Conservation (phyloP, 2,797 vertebrate genomes). For the Poeciliopsis infans region DNA sequence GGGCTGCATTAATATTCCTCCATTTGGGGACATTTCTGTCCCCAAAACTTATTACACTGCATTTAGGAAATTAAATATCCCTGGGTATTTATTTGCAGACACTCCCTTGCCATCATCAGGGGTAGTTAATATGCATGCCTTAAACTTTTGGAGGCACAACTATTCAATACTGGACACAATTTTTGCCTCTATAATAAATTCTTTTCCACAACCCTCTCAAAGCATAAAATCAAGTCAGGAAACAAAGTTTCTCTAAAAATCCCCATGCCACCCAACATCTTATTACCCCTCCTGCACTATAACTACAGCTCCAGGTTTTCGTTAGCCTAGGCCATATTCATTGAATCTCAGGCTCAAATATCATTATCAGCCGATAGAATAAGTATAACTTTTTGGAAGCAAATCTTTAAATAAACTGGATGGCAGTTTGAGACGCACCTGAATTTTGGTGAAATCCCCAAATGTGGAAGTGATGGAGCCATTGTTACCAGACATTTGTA, state of each 20-base stretch:
- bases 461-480: background rate
- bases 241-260: background rate
- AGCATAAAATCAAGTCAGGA: background rate
- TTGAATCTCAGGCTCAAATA: background rate
- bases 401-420: background rate
- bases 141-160: background rate
- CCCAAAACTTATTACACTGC: background rate
- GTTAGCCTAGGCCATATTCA: too few relatives aligned
- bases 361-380: background rate
- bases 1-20: background rate
- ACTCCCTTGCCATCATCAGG: background rate
- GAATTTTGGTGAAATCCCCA: background rate
- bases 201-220: background rate
- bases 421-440: background rate
- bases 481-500: background rate
- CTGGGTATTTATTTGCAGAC: background rate
- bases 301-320: background rate
- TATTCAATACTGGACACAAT: background rate
- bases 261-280: background rate
- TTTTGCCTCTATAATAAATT: background rate
- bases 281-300: background rate
- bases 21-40: background rate
- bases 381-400: background rate
- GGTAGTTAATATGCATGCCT: background rate
- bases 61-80: background rate